These are phyloP conservation scores for Pachycephala philippinensis DNA, from an alignment of 2,113 vertebrate species.

Conservation along the genomic window DNA sequence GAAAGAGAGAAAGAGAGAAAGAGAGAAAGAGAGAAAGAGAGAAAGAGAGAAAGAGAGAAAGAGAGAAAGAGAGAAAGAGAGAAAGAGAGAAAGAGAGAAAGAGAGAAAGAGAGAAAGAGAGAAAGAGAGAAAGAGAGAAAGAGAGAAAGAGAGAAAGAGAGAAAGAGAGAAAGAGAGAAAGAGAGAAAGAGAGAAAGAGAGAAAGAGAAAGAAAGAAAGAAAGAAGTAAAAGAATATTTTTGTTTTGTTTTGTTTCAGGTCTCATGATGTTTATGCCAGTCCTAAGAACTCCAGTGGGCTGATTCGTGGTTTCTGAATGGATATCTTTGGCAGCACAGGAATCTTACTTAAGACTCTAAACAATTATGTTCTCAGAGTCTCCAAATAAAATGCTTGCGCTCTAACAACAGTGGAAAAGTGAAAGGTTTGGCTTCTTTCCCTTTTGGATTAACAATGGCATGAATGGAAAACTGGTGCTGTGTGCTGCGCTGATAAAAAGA, in stretches of 20 bases:
- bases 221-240: neutral
- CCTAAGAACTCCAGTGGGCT: neutral
- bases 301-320: slow-evolving; percentile 28
- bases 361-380: slow-evolving; percentile 24
- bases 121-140: neutral
- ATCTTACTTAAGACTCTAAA: slow-evolving; percentile 40
- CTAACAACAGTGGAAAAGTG: slow-evolving; percentile 34
- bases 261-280: slow-evolving; percentile 43
- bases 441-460: slow-evolving; percentile 38
- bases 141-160: accelerated
- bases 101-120: neutral
- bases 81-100: neutral
- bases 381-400: slow-evolving; percentile 3
- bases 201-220: accelerated
- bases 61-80: neutral
- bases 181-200: accelerated
- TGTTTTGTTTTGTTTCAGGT: neutral
- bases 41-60: accelerated
- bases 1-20: accelerated
- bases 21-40: accelerated
- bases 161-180: too few species aligned
- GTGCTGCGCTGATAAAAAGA: slow-evolving; percentile 1
- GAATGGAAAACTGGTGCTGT: slow-evolving; percentile 43
- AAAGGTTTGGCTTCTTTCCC: slow-evolving; percentile 41
- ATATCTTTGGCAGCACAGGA: slow-evolving; percentile 11